phyloP scores from a whole-genome alignment of 1,140 invertebrate genomes.

The Ectropis grisescens region DNA sequence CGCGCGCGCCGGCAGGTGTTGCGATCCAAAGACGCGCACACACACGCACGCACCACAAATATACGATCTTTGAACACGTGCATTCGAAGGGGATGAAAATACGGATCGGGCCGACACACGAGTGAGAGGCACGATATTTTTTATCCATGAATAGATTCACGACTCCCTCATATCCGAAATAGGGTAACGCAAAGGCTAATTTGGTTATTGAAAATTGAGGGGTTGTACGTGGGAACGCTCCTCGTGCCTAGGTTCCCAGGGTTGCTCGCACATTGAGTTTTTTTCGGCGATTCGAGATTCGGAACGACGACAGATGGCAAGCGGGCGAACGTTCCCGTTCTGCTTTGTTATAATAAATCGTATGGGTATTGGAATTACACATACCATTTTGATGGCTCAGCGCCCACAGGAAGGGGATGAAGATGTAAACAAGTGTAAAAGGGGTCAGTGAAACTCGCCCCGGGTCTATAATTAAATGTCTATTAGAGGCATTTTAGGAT shows the following conservation, averaged over 20 bases:
- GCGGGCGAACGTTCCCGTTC: constrained; percentile 53
- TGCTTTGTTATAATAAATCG: constrained; percentile 65
- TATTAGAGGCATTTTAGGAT: constrained; percentile 59
- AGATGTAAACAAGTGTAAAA: constrained; percentile 70
- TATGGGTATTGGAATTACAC: constrained; percentile 64
- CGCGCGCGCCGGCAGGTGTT: constrained; percentile 60
- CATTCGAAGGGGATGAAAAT: constrained; percentile 63
- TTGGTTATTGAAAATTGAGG: constrained; percentile 70
- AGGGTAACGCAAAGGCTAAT: constrained; percentile 70
- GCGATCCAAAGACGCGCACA: constrained; percentile 36
- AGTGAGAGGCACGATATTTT: constrained; percentile 52
- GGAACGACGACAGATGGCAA: constrained; percentile 67
- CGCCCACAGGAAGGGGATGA: constrained; percentile 51
- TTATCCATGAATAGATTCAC: constrained; percentile 68
- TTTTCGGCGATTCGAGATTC: constrained; percentile 57
- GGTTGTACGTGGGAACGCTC: constrained; percentile 68
- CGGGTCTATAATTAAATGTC: constrained; percentile 59
- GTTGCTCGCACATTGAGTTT: constrained; percentile 63
- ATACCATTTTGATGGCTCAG: constrained; percentile 65
- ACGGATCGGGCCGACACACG: constrained; percentile 13
- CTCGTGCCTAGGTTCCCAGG: constrained; percentile 64
- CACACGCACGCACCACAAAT: constrained; percentile 41
- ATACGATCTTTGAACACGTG: constrained; percentile 63
- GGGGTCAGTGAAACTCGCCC: constrained; percentile 60
- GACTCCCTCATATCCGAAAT: constrained; percentile 67